Percentiles rank a stretch among this genome's conserved stretches.
Evolutionary conservation across 2,797 vertebrate genomes (phyloP).

Genomic region (Podarcis siculus): DNA sequence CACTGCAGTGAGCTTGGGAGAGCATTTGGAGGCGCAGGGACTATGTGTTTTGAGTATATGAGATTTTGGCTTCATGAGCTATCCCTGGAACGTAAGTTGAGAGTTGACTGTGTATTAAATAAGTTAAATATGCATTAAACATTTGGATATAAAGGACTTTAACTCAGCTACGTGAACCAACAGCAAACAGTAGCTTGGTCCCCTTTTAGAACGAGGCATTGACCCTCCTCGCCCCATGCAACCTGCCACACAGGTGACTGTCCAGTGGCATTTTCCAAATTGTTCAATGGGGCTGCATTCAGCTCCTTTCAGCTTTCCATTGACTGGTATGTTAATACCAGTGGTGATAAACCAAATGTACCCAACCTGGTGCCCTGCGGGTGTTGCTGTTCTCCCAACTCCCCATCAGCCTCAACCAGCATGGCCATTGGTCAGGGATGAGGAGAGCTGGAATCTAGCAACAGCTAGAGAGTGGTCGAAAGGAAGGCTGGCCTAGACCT

Average conservation of each 20-base stretch:
- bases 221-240: conserved; percentile 41
- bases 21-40: too few relatives aligned
- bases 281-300: conserved; percentile 34
- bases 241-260: conserved; percentile 33
- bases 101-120: conserved; percentile 66
- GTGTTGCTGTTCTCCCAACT: too few relatives aligned
- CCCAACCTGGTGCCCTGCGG: neutral
- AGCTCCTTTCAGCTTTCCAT: conserved; percentile 45
- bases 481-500: neutral
- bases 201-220: conserved; percentile 69
- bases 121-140: conserved; percentile 80
- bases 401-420: too few relatives aligned
- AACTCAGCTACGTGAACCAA: conserved; percentile 71
- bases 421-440: too few relatives aligned
- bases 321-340: conserved; percentile 51
- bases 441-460: too few relatives aligned
- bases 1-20: too few relatives aligned
- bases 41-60: too few relatives aligned
- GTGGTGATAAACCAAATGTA: neutral
- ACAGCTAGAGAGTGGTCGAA: too few relatives aligned
- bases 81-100: too few relatives aligned
- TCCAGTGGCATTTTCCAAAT: conserved; percentile 15
- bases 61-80: too few relatives aligned
- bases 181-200: conserved; percentile 74
- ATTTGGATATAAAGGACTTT: conserved; percentile 68